phyloP scores from a whole-genome alignment of 2,888 invertebrate species.

The Helobdella robusta region DNA sequence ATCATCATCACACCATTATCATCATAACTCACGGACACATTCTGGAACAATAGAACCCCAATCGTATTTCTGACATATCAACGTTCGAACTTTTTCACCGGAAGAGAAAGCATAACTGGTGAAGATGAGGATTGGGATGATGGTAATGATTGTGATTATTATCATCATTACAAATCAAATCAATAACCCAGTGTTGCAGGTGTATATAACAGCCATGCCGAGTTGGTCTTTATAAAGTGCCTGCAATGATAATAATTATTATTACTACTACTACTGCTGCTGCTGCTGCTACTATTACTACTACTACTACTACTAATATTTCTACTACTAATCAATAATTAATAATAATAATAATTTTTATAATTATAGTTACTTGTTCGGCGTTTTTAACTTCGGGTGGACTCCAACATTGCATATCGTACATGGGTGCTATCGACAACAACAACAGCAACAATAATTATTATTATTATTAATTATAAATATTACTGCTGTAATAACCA shows the following conservation, averaged over 20 bases:
- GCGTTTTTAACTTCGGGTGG: slow-evolving; percentile 20
- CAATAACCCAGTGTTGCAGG: too few species aligned
- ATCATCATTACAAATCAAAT: too few species aligned
- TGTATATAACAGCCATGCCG: too few species aligned
- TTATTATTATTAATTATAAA: neutral
- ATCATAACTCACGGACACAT: slow-evolving; percentile 12
- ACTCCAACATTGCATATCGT: neutral
- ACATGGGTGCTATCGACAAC: neutral
- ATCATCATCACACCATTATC: too few species aligned
- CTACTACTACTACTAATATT: neutral
- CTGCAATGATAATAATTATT: neutral
- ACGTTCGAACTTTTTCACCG: slow-evolving; percentile 3
- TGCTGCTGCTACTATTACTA: neutral
- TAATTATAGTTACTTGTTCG: neutral
- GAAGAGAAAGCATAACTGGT: slow-evolving; percentile 10
- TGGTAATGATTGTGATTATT: too few species aligned
- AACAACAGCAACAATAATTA: neutral
- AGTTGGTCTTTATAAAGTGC: neutral
- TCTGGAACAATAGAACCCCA: slow-evolving; percentile 7
- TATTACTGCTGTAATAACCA: neutral
- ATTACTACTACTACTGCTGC: neutral
- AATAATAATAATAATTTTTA: neutral
- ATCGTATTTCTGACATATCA: neutral
- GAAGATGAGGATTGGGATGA: neutral
- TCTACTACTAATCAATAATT: neutral